Evolutionary conservation across 2,113 vertebrate genomes (phyloP), one percentile per base, ranked within the genome.

Genomic region (Lasiurus cinereus): DNA sequence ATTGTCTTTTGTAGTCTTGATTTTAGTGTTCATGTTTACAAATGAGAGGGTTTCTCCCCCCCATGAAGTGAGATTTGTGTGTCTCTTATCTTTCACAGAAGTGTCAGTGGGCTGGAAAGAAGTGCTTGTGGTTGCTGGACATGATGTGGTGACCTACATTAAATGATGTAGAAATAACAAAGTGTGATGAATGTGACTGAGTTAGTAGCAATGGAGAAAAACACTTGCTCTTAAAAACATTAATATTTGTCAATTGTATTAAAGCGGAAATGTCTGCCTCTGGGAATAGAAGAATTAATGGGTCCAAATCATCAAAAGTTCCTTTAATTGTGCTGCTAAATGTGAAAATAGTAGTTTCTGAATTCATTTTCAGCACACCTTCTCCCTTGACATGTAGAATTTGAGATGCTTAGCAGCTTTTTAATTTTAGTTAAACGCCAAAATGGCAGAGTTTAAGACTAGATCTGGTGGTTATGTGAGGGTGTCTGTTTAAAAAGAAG

Each of bases 81-180:
- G 19, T 31, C 88, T 88, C 77, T 95, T 91, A 82, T 93, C 90
- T 94, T 83, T 92, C 94, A 96, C 78, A 79, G 29, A 89, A 93
- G 96, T n/a, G 19, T 94, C 91, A 79, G 7, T 89, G 90, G 95
- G 90, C 92, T 97, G 94, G 79, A 96, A 93, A 88, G 74, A 97
- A 97, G 64, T 85, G 5, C 90, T 83, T 52, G 31, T 88, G 78
- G 91, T 98, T 91, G 92, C 79, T 96, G 97, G 66, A 54, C 97
- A 78, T 78, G 78, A 96, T 96, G 94, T 90, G 96, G 80, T 98
- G 98, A 98, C 98, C 97, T 98, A 97, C 91, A 98, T 98, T 97
- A 98, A 98, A 97, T 97, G 96, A 97, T 96, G 97, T 82, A 97
- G 97, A 97, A 96, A 86, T 97, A 98, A 98, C 97, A 92, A 97